These are phyloP conservation scores for Urocolius indicus DNA, from an alignment of 2,113 vertebrate genomes.

Conservation along the genomic window DNA sequence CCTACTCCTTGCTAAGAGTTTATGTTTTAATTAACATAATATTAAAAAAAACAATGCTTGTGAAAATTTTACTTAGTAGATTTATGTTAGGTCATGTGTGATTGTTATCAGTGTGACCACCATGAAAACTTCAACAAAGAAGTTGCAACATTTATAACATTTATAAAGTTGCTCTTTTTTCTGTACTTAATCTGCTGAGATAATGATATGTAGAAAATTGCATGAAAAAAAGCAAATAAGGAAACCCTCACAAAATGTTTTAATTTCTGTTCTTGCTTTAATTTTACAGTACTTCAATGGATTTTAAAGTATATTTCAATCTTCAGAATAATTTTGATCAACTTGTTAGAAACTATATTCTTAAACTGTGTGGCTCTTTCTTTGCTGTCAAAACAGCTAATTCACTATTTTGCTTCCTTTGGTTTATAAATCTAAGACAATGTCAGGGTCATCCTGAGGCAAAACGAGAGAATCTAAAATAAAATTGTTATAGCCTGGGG, in stretches of 20 bases:
- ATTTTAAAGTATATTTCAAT: background rate
- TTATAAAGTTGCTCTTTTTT: constrained; percentile 25
- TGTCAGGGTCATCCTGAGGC: constrained; percentile 58
- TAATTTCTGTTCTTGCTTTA: background rate
- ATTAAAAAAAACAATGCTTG: background rate
- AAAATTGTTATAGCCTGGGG: constrained; percentile 72
- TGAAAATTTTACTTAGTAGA: background rate
- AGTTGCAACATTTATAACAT: background rate
- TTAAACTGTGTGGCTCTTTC: background rate
- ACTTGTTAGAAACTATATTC: background rate
- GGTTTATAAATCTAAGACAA: constrained; percentile 47
- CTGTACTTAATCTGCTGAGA: background rate
- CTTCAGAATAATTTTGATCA: background rate
- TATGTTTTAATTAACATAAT: background rate
- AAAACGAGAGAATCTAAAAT: constrained; percentile 62
- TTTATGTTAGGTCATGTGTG: background rate
- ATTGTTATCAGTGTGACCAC: background rate
- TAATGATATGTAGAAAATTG: background rate
- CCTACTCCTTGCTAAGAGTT: background rate
- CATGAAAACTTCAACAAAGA: background rate
- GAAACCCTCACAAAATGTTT: background rate
- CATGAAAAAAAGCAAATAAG: background rate
- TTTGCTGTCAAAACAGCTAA: constrained; percentile 21
- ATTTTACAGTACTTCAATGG: background rate
- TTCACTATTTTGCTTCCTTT: constrained; percentile 25